Conservation (phyloP, 2,113 vertebrate species). For the Camelus dromedarius region DNA sequence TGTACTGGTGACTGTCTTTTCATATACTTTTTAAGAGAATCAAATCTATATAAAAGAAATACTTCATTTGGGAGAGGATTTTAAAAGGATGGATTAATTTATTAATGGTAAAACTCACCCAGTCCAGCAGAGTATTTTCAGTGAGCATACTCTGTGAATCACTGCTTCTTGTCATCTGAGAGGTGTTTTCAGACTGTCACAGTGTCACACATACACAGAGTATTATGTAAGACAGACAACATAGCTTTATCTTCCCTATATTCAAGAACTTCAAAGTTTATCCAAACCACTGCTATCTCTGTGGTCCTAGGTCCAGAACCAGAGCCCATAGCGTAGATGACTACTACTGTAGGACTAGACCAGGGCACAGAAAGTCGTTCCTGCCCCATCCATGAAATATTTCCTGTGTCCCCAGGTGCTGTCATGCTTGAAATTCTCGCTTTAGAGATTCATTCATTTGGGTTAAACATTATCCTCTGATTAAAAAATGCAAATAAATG, state of each 20-base stretch:
- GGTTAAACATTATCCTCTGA: conserved; percentile 3
- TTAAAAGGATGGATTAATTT: neutral
- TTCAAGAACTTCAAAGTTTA: neutral
- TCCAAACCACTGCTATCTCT: neutral
- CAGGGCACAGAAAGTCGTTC: neutral
- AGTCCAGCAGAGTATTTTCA: conserved; percentile 32
- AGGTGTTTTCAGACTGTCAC: neutral
- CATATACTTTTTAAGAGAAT: neutral
- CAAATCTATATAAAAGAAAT: neutral
- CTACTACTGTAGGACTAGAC: neutral
- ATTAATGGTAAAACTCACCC: conserved; percentile 2
- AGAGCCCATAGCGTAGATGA: neutral
- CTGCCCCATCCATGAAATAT: neutral
- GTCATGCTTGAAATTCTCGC: conserved; percentile 32
- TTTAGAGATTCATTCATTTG: conserved; percentile 53
- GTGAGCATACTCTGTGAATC: neutral
- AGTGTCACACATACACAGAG: neutral
- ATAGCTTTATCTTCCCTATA: neutral
- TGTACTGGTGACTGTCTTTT: neutral
- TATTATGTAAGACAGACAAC: neutral
- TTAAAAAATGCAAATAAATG: conserved; percentile 46
- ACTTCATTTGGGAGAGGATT: conserved; percentile 1
- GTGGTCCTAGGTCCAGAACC: neutral
- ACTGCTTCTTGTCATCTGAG: neutral
- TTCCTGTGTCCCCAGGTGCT: neutral